Percentiles rank a stretch among this genome's conserved stretches.
Conservation (phyloP, 2,797 vertebrate species). For the Manis javanica region DNA sequence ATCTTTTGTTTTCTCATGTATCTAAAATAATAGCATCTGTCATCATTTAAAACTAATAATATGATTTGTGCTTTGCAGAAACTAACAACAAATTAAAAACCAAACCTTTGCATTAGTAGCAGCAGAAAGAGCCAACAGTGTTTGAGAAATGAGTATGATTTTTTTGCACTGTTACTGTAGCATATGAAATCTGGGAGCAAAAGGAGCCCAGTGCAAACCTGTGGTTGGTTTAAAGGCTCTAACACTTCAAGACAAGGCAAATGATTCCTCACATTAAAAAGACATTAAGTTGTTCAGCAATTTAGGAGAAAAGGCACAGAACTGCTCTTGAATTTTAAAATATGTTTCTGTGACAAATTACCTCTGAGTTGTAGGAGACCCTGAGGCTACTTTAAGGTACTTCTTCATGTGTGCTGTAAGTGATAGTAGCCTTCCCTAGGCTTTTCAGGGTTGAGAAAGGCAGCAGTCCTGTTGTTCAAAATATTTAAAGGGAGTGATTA, state of each 20-base stretch:
- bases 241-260: constrained; percentile 77
- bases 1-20: constrained; percentile 47
- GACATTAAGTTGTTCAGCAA: constrained; percentile 60
- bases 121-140: constrained; percentile 53
- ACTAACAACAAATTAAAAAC: constrained; percentile 73
- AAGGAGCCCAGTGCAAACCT: constrained; percentile 17
- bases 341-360: constrained; percentile 75
- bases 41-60: constrained; percentile 73
- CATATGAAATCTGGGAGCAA: constrained; percentile 72
- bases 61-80: constrained; percentile 69
- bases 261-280: constrained; percentile 70
- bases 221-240: constrained; percentile 55
- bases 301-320: constrained; percentile 71
- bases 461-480: constrained; percentile 29
- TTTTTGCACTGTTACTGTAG: constrained; percentile 68
- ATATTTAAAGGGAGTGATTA: constrained; percentile 52
- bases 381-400: neutral
- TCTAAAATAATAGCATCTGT: constrained; percentile 53
- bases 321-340: constrained; percentile 72
- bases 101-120: constrained; percentile 52
- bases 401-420: neutral
- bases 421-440: neutral
- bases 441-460: constrained; percentile 41
- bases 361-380: neutral
- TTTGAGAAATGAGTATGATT: constrained; percentile 72